A percentile compares a stretch with the other conserved stretches of the same genome.
These are phyloP conservation scores for Gymnothorax javanicus DNA, from an alignment of 2,797 vertebrate species.

Conservation along the genomic window DNA sequence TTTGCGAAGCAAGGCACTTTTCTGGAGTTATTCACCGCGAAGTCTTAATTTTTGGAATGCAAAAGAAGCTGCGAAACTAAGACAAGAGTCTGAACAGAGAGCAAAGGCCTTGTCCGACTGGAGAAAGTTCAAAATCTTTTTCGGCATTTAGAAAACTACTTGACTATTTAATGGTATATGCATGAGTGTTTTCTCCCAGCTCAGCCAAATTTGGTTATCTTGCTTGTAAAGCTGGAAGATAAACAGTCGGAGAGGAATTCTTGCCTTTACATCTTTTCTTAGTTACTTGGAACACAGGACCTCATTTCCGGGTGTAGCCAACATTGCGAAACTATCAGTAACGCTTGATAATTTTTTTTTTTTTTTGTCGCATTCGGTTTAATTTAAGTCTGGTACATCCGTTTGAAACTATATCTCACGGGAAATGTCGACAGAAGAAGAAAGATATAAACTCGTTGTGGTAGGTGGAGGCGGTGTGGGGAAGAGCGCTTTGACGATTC, in stretches of 20 bases:
- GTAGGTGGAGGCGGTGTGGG: slow-evolving; percentile 90
- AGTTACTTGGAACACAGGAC: background rate
- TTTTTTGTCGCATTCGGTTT: background rate
- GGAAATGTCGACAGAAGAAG: slow-evolving; percentile 73
- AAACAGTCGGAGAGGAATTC: background rate
- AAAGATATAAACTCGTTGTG: slow-evolving; percentile 87
- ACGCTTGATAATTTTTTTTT: background rate
- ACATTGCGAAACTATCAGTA: background rate
- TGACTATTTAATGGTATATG: background rate
- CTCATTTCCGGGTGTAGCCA: background rate
- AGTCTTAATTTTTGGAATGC: background rate
- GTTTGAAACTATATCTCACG: background rate
- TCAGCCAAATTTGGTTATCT: background rate
- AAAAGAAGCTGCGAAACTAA: background rate
- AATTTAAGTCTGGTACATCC: background rate
- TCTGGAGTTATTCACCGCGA: background rate
- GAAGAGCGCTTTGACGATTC: slow-evolving; percentile 88
- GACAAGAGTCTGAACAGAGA: background rate
- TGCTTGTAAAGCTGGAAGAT: background rate
- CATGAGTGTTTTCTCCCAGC: background rate
- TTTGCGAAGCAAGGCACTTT: too few relatives aligned
- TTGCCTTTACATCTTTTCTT: background rate
- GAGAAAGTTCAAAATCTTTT: background rate
- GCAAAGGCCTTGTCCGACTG: background rate
- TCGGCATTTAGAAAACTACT: background rate